A percentile compares a stretch with the other conserved stretches of the same genome.
These are phyloP conservation scores for Rugalucina vietnamica DNA, from an alignment of 2,888 invertebrate genomes.

Conservation along the genomic window DNA sequence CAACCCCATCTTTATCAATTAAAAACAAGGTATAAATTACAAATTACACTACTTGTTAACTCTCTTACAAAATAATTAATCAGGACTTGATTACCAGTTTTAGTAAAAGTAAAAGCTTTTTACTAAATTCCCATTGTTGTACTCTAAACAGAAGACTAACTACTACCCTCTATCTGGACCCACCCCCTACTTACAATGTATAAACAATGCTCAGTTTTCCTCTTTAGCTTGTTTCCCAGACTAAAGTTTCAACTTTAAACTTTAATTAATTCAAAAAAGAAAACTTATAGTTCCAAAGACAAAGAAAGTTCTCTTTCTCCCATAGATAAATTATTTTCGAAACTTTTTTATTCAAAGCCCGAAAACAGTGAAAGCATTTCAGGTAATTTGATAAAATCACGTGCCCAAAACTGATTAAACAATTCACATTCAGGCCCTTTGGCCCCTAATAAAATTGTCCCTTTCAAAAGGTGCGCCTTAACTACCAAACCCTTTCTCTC, in stretches of 20 bases:
- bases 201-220: background rate
- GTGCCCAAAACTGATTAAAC: background rate
- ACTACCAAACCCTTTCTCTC: background rate
- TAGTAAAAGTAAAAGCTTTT: background rate
- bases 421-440: background rate
- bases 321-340: background rate
- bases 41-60: too few relatives aligned
- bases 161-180: too few relatives aligned
- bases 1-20: too few relatives aligned
- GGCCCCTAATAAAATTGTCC: slow-evolving; percentile 8
- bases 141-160: background rate
- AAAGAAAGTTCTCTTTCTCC: background rate
- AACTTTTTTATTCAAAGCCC: background rate
- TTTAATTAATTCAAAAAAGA: background rate
- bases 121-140: background rate
- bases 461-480: background rate
- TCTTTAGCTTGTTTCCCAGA: background rate
- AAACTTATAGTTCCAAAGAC: background rate
- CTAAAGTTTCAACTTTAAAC: background rate
- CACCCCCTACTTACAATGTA: background rate
- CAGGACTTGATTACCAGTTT: background rate
- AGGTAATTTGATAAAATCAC: slow-evolving; percentile 2
- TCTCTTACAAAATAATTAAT: too few relatives aligned
- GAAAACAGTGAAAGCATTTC: background rate
- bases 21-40: too few relatives aligned